Evolutionary conservation across 2,888 invertebrate species (phyloP), one percentile per base, ranked within the genome.

Genomic region (Spatulosminthurus flaviceps): DNA sequence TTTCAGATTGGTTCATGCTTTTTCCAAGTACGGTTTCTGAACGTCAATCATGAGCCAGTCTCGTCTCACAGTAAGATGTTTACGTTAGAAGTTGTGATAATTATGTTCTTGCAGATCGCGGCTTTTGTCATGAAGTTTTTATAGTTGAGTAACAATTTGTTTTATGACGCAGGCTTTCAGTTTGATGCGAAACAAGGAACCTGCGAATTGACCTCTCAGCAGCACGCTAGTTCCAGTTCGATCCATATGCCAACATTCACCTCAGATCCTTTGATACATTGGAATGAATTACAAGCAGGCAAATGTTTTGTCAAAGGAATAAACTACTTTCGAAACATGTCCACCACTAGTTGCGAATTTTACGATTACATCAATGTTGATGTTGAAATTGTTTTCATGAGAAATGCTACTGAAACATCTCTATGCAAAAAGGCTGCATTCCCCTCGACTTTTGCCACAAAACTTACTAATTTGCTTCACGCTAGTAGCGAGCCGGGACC

Each of bases 101-200:
- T 51, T 51, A 7, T 34, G 34, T 9, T 7, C 34, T 34, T 34
- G 9, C 34, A 34, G n/a, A n/a, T n/a, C n/a, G n/a, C n/a, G n/a
- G n/a, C n/a, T n/a, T n/a, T n/a, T n/a, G n/a, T n/a, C n/a, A n/a
- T n/a, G n/a, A n/a, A 41, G 41, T 41, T 61, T 61, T 9, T 61
- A 22, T 24, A 24, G 16, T 26, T 24, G 64, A 64, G 9, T 64
- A 1, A 24, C 22, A 64, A 64, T 64, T 4, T 9, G 26, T 64
- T 24, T 64, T 51, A 51, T 19, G n/a, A n/a, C n/a, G 5, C 64
- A 60, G 60, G 60, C 24, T 64, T 64, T 26, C 5, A 26, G 24
- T 22, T 64, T 64, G 26, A 64, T n/a, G 64, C 64, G n/a, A 24
- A 11, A n/a, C 19, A 22, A 22, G 64, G 64, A 24, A 64, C 64